A percentile compares a stretch with the other conserved stretches of the same genome.
Conservation (phyloP, 2,888 invertebrate genomes). For the Lycocerus yunnanus region DNA sequence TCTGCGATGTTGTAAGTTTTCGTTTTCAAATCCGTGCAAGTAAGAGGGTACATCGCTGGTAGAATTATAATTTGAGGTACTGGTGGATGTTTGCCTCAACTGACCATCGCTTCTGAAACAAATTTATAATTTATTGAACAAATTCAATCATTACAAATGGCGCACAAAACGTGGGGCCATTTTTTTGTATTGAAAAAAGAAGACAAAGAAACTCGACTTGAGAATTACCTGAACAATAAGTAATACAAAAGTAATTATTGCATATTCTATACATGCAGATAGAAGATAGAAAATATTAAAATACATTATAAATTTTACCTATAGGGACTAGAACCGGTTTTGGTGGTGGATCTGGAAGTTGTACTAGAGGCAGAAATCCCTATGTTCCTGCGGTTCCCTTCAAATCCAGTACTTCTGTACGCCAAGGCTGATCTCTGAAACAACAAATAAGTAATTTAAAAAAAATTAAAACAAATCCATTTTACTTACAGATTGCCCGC, state of each 20-base stretch:
- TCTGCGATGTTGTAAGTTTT: slow-evolving; percentile 57
- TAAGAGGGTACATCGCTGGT: slow-evolving; percentile 78
- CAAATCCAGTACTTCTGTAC: slow-evolving; percentile 72
- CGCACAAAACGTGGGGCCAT: too few relatives aligned
- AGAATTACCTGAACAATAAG: too few relatives aligned
- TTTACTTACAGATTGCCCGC: slow-evolving; percentile 61
- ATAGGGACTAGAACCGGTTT: slow-evolving; percentile 92
- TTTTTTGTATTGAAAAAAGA: too few relatives aligned
- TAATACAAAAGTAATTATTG: too few relatives aligned
- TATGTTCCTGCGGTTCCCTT: slow-evolving; percentile 73
- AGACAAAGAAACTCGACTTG: too few relatives aligned
- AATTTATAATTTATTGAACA: too few relatives aligned
- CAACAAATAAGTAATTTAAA: neutral
- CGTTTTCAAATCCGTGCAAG: slow-evolving; percentile 67
- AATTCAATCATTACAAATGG: too few relatives aligned
- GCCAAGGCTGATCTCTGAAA: slow-evolving; percentile 77
- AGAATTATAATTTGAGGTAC: slow-evolving; percentile 86
- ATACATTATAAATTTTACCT: slow-evolving; percentile 57
- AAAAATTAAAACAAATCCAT: neutral
- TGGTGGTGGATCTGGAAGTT: slow-evolving; percentile 91
- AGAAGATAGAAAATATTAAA: too few relatives aligned
- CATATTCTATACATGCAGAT: too few relatives aligned
- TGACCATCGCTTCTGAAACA: slow-evolving; percentile 75
- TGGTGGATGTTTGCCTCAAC: slow-evolving; percentile 80
- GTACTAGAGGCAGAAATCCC: slow-evolving; percentile 95